Evolutionary conservation across 2,888 invertebrate genomes (phyloP).

Genomic region (Trissonchulus sp.): DNA sequence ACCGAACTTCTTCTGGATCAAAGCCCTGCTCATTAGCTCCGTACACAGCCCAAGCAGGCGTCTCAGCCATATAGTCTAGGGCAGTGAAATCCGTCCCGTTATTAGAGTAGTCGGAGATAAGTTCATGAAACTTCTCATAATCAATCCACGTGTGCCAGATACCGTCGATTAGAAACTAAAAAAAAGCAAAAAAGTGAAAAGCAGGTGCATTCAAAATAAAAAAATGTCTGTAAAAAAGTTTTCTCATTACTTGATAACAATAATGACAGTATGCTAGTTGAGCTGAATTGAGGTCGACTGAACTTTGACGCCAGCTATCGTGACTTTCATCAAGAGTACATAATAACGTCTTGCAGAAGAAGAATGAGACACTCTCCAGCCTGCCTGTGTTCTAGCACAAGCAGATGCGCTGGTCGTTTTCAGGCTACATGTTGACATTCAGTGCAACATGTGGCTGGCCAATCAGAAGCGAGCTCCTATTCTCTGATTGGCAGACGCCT

Average conservation of each 20-base stretch:
- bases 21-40: constrained; percentile 59
- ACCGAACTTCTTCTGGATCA: constrained; percentile 59
- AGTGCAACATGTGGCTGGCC: too few relatives aligned
- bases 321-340: too few relatives aligned
- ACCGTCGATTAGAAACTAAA: constrained; percentile 57
- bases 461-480: too few relatives aligned
- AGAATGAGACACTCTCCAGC: too few relatives aligned
- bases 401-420: too few relatives aligned
- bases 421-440: too few relatives aligned
- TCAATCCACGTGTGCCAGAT: constrained; percentile 62
- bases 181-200: constrained; percentile 29
- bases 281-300: too few relatives aligned
- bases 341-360: too few relatives aligned
- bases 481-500: too few relatives aligned
- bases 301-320: too few relatives aligned
- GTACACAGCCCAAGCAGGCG: constrained; percentile 60
- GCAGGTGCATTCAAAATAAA: not conserved
- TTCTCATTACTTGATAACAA: not conserved
- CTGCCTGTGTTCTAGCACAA: too few relatives aligned
- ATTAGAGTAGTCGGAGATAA: constrained; percentile 53
- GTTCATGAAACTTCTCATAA: constrained; percentile 58
- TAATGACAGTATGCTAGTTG: too few relatives aligned
- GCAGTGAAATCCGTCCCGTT: constrained; percentile 55
- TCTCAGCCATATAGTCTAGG: constrained; percentile 58
- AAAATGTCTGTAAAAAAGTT: not conserved